Evolutionary conservation across 2,797 vertebrate species (phyloP).

Genomic region (Halcyon badia): DNA sequence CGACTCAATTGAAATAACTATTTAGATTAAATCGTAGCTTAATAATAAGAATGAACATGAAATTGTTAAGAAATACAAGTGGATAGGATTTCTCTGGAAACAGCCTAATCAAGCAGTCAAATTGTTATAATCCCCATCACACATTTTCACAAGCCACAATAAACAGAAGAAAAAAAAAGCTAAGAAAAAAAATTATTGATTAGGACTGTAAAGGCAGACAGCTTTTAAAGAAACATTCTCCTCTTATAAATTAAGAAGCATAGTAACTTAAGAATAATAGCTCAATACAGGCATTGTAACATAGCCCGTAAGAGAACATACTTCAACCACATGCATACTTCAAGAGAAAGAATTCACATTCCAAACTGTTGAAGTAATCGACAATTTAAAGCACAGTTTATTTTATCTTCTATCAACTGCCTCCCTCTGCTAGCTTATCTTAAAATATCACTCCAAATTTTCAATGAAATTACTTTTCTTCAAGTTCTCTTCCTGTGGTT

Average conservation of each 20-base stretch:
- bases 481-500: neutral
- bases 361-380: slow-evolving; percentile 46
- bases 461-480: neutral
- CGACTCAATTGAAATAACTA: neutral
- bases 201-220: neutral
- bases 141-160: neutral
- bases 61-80: neutral
- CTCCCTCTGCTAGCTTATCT: neutral
- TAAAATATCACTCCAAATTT: neutral
- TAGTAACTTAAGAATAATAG: neutral
- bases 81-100: neutral
- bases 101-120: neutral
- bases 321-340: neutral
- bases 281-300: neutral
- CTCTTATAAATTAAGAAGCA: neutral
- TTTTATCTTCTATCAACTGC: neutral
- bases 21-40: neutral
- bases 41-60: neutral
- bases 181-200: neutral
- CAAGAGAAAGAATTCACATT: slow-evolving; percentile 48
- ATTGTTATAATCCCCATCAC: neutral
- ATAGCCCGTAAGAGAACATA: neutral
- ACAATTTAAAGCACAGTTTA: slow-evolving; percentile 10
- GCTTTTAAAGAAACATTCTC: neutral
- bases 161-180: neutral